phyloP scores from a whole-genome alignment of 2,113 vertebrate species.

The Heterocephalus glaber region DNA sequence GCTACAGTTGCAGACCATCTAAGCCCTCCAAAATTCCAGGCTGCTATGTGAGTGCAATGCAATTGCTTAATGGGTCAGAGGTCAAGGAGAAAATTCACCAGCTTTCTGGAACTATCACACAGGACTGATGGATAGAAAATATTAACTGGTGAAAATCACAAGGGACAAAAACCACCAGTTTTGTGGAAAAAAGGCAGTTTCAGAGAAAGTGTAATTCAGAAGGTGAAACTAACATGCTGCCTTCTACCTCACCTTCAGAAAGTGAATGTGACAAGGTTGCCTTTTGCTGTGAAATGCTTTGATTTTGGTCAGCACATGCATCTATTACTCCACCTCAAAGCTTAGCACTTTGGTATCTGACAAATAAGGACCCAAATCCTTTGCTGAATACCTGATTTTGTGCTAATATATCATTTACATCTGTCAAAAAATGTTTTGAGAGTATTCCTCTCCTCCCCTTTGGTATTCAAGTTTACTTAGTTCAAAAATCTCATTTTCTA shows the following conservation, averaged over 20 bases:
- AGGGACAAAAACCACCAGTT: not conserved
- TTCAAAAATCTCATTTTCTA: not conserved
- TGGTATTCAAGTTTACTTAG: not conserved
- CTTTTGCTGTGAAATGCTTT: not conserved
- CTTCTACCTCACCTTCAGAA: not conserved
- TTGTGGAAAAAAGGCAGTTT: not conserved
- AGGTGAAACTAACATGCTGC: not conserved
- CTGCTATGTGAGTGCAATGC: not conserved
- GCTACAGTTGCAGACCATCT: not conserved
- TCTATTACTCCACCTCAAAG: not conserved
- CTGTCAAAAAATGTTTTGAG: not conserved
- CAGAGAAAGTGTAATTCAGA: not conserved
- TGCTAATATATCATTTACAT: not conserved
- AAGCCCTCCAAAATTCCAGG: not conserved
- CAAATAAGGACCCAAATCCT: not conserved
- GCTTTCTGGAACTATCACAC: not conserved
- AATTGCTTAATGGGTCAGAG: not conserved
- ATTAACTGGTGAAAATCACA: not conserved
- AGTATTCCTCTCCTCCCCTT: not conserved
- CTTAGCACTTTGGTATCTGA: constrained; percentile 5
- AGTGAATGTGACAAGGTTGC: not conserved
- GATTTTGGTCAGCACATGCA: not conserved
- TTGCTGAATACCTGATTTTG: not conserved
- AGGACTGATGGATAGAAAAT: not conserved
- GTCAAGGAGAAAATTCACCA: not conserved